Percentiles rank a stretch among this genome's conserved stretches.
Conservation (phyloP, 2,797 vertebrate genomes). For the Peromyscus melanophrys region DNA sequence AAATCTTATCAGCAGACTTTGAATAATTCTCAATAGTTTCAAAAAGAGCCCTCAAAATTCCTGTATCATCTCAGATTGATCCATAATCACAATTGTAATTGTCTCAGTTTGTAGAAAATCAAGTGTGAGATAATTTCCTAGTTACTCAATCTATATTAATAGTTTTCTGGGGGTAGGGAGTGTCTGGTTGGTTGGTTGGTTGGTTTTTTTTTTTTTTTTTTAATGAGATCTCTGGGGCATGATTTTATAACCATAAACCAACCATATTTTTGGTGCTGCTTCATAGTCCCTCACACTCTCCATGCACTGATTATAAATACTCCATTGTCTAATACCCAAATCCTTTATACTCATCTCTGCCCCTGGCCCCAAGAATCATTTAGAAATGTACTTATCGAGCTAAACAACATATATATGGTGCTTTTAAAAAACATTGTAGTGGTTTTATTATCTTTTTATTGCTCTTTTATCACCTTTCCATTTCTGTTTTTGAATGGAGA, state of each 20-base stretch:
- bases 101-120: not conserved
- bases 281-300: not conserved
- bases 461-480: not conserved
- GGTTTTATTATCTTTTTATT: not conserved
- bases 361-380: not conserved
- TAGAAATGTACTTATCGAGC: not conserved
- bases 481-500: conserved; percentile 43
- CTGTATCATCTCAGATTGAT: not conserved
- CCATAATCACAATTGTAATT: not conserved
- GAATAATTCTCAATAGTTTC: not conserved
- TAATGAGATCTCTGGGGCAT: not conserved
- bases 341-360: not conserved
- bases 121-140: not conserved
- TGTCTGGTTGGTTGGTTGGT: not conserved
- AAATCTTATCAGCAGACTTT: not conserved
- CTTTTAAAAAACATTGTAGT: not conserved
- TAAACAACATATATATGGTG: not conserved
- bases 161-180: not conserved
- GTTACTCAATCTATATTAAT: not conserved
- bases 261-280: not conserved
- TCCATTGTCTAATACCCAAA: not conserved
- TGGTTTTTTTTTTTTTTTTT: not conserved
- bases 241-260: not conserved
- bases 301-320: not conserved
- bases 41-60: not conserved